Evolutionary conservation across 2,888 invertebrate species (phyloP).

Genomic region (Pseudococcus longispinus): DNA sequence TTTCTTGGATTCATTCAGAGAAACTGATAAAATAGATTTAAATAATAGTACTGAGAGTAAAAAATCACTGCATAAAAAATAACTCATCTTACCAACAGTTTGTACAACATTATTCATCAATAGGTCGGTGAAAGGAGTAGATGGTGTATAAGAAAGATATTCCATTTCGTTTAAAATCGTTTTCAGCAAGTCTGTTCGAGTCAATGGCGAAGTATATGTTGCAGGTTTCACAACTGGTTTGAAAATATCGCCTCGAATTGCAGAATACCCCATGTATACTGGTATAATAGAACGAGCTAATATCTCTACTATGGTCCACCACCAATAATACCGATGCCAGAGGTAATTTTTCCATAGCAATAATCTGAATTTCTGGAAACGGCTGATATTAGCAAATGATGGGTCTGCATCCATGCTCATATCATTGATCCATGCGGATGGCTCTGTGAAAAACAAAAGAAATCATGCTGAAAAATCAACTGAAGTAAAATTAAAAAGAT

Average conservation of each 20-base stretch:
- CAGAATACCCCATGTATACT: background rate
- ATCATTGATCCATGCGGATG: background rate
- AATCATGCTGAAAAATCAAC: background rate
- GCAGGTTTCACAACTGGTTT: background rate
- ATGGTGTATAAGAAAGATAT: background rate
- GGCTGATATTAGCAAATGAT: background rate
- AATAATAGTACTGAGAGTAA: background rate
- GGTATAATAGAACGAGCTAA: background rate
- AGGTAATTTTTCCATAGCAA: background rate
- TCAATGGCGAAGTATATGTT: background rate
- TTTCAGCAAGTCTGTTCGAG: background rate
- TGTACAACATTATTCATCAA: background rate
- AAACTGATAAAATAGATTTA: background rate
- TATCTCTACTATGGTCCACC: background rate
- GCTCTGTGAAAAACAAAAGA: background rate
- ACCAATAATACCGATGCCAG: background rate
- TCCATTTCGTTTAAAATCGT: background rate
- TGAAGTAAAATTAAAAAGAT: background rate
- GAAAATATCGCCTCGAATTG: background rate
- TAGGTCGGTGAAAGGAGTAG: background rate
- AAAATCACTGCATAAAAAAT: background rate
- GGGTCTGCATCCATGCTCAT: background rate
- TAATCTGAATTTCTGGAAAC: background rate
- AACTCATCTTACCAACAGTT: background rate
- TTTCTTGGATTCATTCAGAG: background rate